These are phyloP conservation scores for Catharus fuscescens DNA, from an alignment of 2,113 vertebrate species.

Conservation along the genomic window DNA sequence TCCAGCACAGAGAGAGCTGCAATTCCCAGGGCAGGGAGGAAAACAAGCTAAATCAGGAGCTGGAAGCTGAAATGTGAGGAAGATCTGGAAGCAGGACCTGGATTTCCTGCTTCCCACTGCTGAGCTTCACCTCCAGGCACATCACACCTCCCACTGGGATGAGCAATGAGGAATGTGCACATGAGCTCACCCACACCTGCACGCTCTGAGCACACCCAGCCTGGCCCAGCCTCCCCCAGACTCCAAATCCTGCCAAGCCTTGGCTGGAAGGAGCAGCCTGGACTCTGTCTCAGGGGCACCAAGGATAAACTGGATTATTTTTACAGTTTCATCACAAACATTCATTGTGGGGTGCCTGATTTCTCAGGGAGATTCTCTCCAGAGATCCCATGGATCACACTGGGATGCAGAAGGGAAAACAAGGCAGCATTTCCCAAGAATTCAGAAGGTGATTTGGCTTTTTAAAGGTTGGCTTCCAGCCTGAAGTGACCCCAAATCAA, in stretches of 20 bases:
- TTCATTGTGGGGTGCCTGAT: too few relatives aligned
- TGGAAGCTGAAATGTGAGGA: background rate
- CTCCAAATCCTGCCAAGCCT: background rate
- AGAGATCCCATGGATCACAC: fast-evolving
- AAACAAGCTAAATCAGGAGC: background rate
- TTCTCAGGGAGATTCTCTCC: background rate
- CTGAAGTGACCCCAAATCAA: background rate
- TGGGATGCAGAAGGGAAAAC: background rate
- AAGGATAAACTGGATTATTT: background rate
- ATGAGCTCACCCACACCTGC: background rate
- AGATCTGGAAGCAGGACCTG: background rate
- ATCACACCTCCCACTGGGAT: background rate
- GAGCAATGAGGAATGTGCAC: background rate
- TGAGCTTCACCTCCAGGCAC: background rate
- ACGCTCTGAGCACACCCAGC: fast-evolving
- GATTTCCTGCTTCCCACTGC: background rate
- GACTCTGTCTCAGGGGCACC: background rate
- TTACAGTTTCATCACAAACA: background rate
- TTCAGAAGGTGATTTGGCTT: background rate
- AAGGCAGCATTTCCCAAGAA: background rate
- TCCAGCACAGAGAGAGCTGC: fast-evolving
- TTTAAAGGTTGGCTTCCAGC: background rate
- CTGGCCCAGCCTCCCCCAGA: background rate
- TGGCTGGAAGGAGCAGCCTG: background rate
- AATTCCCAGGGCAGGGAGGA: fast-evolving